A percentile compares a stretch with the other conserved stretches of the same genome.
Evolutionary conservation across 2,797 vertebrate species (phyloP).

Genomic region (Tokudaia tokunoshimensis): DNA sequence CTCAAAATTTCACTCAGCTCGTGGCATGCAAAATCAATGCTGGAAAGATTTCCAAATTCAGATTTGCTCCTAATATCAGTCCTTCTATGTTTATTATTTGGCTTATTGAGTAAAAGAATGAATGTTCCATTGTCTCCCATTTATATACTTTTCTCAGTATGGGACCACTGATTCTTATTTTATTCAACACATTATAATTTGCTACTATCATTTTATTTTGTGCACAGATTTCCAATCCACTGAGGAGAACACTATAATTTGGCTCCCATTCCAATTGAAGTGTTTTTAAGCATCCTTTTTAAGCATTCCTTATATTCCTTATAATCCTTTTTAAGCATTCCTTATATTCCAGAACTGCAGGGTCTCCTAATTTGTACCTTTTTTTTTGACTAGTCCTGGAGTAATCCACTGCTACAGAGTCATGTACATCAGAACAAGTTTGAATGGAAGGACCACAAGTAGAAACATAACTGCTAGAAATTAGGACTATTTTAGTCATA

Average conservation of each 20-base stretch:
- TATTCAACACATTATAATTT: background rate
- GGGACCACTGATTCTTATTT: background rate
- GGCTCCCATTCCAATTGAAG: background rate
- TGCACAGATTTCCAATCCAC: background rate
- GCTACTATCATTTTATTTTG: background rate
- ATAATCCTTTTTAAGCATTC: too few relatives aligned
- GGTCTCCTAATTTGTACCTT: background rate
- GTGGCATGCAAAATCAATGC: background rate
- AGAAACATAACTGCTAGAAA: background rate
- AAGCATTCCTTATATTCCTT: background rate
- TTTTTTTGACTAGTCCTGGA: background rate
- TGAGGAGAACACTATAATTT: background rate
- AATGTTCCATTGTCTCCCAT: background rate
- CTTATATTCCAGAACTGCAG: background rate
- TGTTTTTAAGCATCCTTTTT: background rate
- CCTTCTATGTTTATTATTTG: background rate
- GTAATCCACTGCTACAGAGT: background rate
- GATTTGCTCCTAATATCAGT: background rate
- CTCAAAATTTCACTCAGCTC: background rate
- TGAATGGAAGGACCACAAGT: background rate
- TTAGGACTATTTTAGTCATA: background rate
- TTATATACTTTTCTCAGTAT: background rate
- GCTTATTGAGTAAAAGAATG: background rate
- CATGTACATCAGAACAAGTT: background rate
- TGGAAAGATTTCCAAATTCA: background rate